Evolutionary conservation across 2,888 invertebrate species (phyloP).

Genomic region (Diplazon laetatorius): DNA sequence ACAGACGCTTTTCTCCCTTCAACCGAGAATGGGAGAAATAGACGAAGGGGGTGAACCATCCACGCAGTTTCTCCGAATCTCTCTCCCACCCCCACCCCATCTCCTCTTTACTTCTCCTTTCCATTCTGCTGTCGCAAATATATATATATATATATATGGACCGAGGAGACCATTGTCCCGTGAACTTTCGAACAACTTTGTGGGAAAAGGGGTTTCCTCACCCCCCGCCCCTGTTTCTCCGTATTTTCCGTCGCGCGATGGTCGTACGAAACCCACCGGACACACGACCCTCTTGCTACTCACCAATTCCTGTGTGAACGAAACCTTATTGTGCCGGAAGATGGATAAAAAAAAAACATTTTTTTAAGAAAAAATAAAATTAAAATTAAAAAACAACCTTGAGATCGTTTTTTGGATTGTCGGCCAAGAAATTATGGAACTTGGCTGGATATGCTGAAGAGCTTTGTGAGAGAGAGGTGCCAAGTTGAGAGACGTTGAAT

Average conservation of each 20-base stretch:
- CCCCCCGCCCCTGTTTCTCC: too few relatives aligned
- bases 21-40: conserved; percentile 74
- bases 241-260: conserved; percentile 25
- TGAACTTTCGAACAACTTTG: conserved; percentile 81
- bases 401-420: too few relatives aligned
- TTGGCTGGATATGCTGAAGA: neutral
- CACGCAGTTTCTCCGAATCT: conserved; percentile 64
- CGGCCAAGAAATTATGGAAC: neutral
- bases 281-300: conserved; percentile 44
- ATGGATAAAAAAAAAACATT: conserved; percentile 44
- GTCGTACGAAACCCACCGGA: conserved; percentile 45
- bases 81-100: conserved; percentile 62
- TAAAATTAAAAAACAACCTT: too few relatives aligned
- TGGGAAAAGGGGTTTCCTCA: conserved; percentile 74
- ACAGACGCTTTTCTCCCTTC: conserved; percentile 72
- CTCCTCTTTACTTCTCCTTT: conserved; percentile 63
- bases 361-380: too few relatives aligned
- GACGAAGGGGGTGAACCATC: conserved; percentile 69
- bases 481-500: too few relatives aligned
- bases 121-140: conserved; percentile 73
- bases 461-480: too few relatives aligned
- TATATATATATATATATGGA: too few relatives aligned
- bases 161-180: conserved; percentile 78
- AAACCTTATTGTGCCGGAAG: conserved; percentile 46
- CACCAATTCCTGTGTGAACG: conserved; percentile 3